Percentiles rank a stretch among this genome's conserved stretches.
phyloP scores from a whole-genome alignment of 1,140 invertebrate genomes.

The Mactra quadrangularis region DNA sequence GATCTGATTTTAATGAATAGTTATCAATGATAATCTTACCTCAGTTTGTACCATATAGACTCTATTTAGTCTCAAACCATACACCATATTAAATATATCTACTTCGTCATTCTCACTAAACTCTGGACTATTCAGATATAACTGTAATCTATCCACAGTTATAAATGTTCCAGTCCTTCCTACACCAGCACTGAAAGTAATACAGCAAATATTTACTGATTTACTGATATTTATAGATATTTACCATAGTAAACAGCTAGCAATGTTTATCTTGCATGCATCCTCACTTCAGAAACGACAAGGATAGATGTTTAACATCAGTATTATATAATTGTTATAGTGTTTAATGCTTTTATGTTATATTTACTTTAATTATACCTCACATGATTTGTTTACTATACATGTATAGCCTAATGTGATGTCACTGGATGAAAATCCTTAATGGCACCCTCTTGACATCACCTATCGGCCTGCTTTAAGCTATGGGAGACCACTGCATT shows the following conservation, averaged over 20 bases:
- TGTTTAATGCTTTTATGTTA: background rate
- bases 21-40: no score
- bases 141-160: slow-evolving; percentile 98
- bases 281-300: no score
- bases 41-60: slow-evolving; percentile 91
- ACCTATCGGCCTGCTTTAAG: no score
- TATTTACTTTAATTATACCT: background rate
- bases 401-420: no score
- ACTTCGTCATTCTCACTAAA: slow-evolving; percentile 95
- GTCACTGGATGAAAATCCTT: no score
- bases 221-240: background rate
- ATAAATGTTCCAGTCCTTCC: slow-evolving; percentile 91
- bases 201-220: background rate
- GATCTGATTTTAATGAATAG: no score
- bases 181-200: slow-evolving; percentile 67
- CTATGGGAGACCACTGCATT: no score
- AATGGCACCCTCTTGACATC: no score
- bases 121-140: slow-evolving; percentile 87
- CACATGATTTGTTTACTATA: no score
- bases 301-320: background rate
- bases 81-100: slow-evolving; percentile 99
- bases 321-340: background rate
- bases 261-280: background rate
- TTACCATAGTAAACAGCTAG: background rate
- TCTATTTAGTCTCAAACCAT: slow-evolving; percentile 95